phyloP scores from a whole-genome alignment of 2,797 vertebrate genomes.

The Sebastes baramenuke region DNA sequence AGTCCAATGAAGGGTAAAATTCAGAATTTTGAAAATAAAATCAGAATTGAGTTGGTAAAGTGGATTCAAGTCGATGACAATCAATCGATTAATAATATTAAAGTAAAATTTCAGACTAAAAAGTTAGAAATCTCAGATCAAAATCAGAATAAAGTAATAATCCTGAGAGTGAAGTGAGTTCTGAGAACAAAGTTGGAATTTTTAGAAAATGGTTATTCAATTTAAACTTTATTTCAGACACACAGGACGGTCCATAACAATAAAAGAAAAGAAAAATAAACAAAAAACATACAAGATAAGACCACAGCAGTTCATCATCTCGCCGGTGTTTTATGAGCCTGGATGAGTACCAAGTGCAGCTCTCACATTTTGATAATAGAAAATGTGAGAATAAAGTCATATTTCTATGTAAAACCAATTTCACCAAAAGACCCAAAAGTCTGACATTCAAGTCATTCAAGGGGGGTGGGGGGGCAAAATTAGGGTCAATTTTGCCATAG shows the following conservation, averaged over 20 bases:
- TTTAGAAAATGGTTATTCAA: no score
- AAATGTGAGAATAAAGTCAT: background rate
- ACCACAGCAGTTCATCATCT: no score
- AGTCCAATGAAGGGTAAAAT: no score
- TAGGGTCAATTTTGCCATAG: background rate
- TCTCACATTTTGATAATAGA: background rate
- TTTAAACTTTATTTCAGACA: no score
- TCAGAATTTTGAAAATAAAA: background rate
- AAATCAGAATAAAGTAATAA: background rate
- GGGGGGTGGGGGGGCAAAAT: no score
- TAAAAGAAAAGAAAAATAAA: no score
- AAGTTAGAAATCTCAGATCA: background rate
- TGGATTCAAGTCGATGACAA: background rate
- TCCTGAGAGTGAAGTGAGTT: background rate
- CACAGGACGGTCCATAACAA: no score
- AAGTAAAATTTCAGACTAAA: background rate
- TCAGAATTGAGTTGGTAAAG: background rate
- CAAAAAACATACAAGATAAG: no score
- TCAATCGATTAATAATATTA: no score
- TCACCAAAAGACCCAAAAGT: background rate
- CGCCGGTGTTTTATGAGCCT: rapidly evolving
- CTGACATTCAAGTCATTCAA: background rate
- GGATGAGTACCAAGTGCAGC: no score
- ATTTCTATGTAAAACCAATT: background rate
- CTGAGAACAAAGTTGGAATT: background rate